Evolutionary conservation across 1,140 invertebrate species (phyloP).

Genomic region (Drosophila quadrilineata): DNA sequence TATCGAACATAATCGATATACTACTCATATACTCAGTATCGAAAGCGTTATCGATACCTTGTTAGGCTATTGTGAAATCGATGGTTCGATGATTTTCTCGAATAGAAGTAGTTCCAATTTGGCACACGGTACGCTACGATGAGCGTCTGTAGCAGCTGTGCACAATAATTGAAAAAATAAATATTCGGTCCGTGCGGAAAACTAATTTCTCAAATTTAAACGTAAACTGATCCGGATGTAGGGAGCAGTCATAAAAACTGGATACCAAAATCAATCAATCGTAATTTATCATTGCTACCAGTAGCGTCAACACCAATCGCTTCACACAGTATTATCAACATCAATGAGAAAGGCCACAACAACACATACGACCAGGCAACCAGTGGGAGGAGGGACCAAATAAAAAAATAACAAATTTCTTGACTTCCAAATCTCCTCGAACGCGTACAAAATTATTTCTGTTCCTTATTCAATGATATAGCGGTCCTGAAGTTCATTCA

Average conservation of each 20-base stretch:
- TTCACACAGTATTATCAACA: slow-evolving; percentile 10
- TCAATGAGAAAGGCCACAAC: slow-evolving; percentile 20
- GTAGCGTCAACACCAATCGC: slow-evolving; percentile 6
- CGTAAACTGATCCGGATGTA: slow-evolving; percentile 36
- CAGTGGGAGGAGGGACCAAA: no score
- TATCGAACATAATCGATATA: no score
- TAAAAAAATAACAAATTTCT: no score
- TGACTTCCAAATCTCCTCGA: no score
- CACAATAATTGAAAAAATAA: slow-evolving; percentile 42
- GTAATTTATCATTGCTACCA: slow-evolving; percentile 15
- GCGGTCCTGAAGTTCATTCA: no score
- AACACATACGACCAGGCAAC: no score
- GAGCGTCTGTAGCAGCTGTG: slow-evolving; percentile 40
- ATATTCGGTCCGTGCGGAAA: slow-evolving; percentile 46
- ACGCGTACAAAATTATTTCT: no score
- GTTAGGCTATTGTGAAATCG: neutral
- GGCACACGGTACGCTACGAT: slow-evolving; percentile 45
- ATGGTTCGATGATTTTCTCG: slow-evolving; percentile 9
- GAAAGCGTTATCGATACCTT: neutral
- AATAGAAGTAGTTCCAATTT: slow-evolving; percentile 26
- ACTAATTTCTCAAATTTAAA: slow-evolving; percentile 41
- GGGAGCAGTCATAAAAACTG: slow-evolving; percentile 33
- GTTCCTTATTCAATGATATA: slow-evolving; percentile 16
- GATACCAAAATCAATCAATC: slow-evolving; percentile 24
- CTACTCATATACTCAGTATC: no score